Evolutionary conservation across 1,140 invertebrate genomes (phyloP).

Genomic region (Contarinia nasturtii): DNA sequence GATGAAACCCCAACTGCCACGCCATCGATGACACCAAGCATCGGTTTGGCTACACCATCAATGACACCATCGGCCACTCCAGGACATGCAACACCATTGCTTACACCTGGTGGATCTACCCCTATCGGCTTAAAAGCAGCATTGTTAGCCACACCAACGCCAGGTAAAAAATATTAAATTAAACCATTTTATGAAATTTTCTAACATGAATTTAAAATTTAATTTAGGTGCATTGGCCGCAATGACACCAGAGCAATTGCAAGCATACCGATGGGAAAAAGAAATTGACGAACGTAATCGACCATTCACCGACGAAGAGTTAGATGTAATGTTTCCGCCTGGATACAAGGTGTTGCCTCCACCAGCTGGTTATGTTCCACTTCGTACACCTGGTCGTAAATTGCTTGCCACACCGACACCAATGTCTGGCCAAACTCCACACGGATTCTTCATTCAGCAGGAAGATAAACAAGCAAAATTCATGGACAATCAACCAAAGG

Average conservation of each 20-base stretch:
- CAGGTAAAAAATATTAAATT: no score
- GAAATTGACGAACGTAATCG: constrained; percentile 97
- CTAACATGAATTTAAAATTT: no score
- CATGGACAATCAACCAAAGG: constrained; percentile 91
- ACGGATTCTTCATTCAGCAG: constrained; percentile 91
- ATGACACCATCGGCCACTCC: constrained; percentile 44
- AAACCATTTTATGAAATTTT: no score
- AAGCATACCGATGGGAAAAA: constrained; percentile 95
- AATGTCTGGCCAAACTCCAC: constrained; percentile 64
- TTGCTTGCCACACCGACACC: constrained; percentile 96
- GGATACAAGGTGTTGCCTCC: constrained; percentile 96
- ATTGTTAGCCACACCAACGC: constrained; percentile 93
- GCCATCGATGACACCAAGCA: constrained; percentile 40
- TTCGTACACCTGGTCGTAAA: constrained; percentile 92
- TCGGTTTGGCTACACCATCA: constrained; percentile 49
- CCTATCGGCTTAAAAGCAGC: constrained; percentile 93
- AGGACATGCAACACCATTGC: constrained; percentile 29
- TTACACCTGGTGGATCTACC: constrained; percentile 55
- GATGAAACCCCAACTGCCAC: constrained; percentile 83
- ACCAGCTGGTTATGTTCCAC: constrained; percentile 89
- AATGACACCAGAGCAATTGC: constrained; percentile 98
- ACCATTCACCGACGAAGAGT: constrained; percentile 89
- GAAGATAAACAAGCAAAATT: constrained; percentile 68
- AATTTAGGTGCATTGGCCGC: constrained; percentile 84
- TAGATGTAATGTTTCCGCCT: constrained; percentile 91